Evolutionary conservation across 2,888 invertebrate species (phyloP).

Genomic region (Phania funesta): DNA sequence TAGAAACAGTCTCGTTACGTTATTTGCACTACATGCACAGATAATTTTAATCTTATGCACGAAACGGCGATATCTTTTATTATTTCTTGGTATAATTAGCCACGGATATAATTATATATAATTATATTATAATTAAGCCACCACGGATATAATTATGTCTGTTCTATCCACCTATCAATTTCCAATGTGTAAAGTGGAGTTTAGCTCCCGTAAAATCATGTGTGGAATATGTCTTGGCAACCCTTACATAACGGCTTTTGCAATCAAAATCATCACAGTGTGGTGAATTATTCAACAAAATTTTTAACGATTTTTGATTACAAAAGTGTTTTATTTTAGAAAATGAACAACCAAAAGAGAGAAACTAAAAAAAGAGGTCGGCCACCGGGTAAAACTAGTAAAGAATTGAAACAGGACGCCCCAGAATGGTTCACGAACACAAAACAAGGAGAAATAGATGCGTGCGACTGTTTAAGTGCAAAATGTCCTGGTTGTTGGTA

Average conservation of each 20-base stretch:
- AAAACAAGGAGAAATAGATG: conserved; percentile 46
- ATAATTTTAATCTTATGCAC: no score
- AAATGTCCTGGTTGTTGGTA: conserved; percentile 68
- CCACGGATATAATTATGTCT: no score
- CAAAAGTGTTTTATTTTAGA: background rate
- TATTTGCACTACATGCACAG: no score
- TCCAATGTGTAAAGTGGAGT: no score
- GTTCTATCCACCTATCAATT: no score
- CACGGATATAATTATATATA: no score
- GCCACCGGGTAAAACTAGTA: background rate
- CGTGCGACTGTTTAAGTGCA: conserved; percentile 57
- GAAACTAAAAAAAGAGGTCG: conserved; percentile 28
- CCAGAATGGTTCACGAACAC: background rate
- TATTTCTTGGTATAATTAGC: no score
- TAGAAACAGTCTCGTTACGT: no score
- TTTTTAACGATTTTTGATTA: conserved; percentile 20
- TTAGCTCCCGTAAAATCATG: no score
- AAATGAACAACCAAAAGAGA: conserved; percentile 20
- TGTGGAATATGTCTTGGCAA: no score
- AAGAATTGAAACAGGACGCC: background rate
- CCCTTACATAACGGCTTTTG: conserved; percentile 23
- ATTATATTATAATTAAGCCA: no score
- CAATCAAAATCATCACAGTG: conserved; percentile 6
- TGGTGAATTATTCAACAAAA: background rate
- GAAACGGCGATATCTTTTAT: no score